Evolutionary conservation across 2,113 vertebrate genomes (phyloP).

Genomic region (Gymnarchus niloticus): DNA sequence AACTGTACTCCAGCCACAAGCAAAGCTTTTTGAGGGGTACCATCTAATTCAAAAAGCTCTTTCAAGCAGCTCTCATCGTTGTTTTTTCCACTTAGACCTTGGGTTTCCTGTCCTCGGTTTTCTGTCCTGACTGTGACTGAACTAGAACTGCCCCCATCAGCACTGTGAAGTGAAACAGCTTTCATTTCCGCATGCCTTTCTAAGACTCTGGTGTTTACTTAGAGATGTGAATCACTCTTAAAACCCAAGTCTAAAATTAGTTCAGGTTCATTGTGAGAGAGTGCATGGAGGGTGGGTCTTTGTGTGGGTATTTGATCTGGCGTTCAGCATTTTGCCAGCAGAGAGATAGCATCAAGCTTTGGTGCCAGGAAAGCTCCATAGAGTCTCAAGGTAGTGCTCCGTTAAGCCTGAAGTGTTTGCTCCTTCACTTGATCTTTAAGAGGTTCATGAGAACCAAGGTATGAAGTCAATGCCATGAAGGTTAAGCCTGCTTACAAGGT

Average conservation of each 20-base stretch:
- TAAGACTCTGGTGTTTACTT: constrained; percentile 44
- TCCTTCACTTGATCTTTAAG: neutral
- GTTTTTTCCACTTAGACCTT: constrained; percentile 24
- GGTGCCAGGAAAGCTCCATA: constrained; percentile 1
- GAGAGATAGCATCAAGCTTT: constrained; percentile 25
- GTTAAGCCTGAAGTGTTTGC: neutral
- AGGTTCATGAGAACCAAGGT: neutral
- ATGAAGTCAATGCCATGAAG: neutral
- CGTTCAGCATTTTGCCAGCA: constrained; percentile 32
- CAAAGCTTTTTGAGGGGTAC: neutral
- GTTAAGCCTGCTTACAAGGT: neutral
- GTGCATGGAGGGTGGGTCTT: constrained; percentile 21
- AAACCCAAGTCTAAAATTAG: constrained; percentile 39
- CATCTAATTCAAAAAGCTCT: neutral
- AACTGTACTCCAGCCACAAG: neutral
- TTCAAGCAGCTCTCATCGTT: neutral
- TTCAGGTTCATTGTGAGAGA: constrained; percentile 17
- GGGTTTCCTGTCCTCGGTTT: constrained; percentile 36
- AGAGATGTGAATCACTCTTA: constrained; percentile 39
- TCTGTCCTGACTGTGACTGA: constrained; percentile 41
- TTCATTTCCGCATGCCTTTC: constrained; percentile 35
- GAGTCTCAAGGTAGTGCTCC: neutral
- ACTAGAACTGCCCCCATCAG: constrained; percentile 42
- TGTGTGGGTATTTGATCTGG: constrained; percentile 32
- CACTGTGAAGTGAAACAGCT: constrained; percentile 23